Evolutionary conservation across 2,797 vertebrate genomes (phyloP), one percentile per base, ranked within the genome.

Genomic region (Thunnus albacares): DNA sequence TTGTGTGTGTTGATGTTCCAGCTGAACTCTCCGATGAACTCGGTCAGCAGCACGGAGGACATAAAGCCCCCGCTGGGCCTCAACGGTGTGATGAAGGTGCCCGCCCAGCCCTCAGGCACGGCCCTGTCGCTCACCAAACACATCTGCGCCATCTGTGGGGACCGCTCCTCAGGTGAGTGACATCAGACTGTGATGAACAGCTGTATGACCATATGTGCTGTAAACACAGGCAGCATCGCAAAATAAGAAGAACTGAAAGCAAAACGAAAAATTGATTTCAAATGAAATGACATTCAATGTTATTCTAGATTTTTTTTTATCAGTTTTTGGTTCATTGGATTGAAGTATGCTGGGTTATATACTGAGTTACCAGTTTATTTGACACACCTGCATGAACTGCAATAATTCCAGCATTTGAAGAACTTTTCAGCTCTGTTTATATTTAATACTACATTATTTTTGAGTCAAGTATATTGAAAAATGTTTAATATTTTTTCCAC

Each of bases 61-160:
- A 98, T 99, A 71, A 99, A 99, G 84, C 98, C 98, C 41, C 98
- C 98, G 2, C 92, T 98, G 90, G 98, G 98, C 75, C 95, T 99
- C 89, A 99, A 99, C 33, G 98, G 98, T 2, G 96, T 99, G 90
- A 98, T 99, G 95, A 99, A 99, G 94, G 96, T 98, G 80, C 98
- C 97, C 18, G 95, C 96, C 80, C 98, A 99, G 88, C 97, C 97
- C 84, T 97, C 96, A 10, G 96, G 96, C 85, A 97, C 95, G 45
- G 96, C 83, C 13, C 89, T 96, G 72, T 97, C 97, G 49, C 98
- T 99, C 94, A 99, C 98, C 91, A 99, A 99, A 95, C 98, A 99
- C 97, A 99, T 99, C 95, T 99, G 98, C 69, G 97, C 98, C 94
- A 99, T 99, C 95, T 99, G 98, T 0, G 98, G 98, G 17, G 98